Conservation (phyloP, 2,797 vertebrate genomes). For the Craterocephalus amniculus region DNA sequence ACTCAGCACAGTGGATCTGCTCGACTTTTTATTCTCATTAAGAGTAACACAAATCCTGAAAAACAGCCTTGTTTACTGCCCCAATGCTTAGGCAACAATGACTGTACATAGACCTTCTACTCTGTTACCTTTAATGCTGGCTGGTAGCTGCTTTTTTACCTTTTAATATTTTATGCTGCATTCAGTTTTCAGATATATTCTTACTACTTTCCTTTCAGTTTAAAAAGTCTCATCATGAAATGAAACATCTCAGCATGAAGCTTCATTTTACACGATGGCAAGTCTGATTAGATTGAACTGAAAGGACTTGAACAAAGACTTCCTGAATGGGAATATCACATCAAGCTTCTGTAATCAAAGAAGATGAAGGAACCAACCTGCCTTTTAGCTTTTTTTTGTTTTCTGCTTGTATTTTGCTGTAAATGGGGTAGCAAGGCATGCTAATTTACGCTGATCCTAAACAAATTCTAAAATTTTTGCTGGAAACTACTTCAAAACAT, state of each 20-base stretch:
- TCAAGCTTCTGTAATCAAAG: conserved; percentile 43
- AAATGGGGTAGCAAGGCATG: conserved; percentile 21
- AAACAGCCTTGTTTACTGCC: conserved; percentile 8
- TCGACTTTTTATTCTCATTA: background rate
- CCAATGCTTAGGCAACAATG: conserved; percentile 32
- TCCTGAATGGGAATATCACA: background rate
- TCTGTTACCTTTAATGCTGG: conserved; percentile 47
- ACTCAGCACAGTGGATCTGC: background rate
- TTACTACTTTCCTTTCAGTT: conserved; percentile 17
- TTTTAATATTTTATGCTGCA: background rate
- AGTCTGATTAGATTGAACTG: conserved; percentile 35
- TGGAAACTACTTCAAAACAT: no score
- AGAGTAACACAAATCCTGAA: background rate
- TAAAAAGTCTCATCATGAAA: conserved; percentile 12
- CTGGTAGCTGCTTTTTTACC: conserved; percentile 8
- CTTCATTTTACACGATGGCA: conserved; percentile 8
- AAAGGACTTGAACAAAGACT: conserved; percentile 23
- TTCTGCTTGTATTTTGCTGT: background rate
- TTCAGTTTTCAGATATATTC: background rate
- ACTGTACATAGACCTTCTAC: conserved; percentile 50
- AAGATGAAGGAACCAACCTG: conserved; percentile 64
- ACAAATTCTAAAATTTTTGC: no score
- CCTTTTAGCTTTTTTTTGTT: conserved; percentile 37
- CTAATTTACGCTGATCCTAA: conserved; percentile 6
- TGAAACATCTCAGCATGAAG: conserved; percentile 15